Evolutionary conservation across 1,140 invertebrate species (phyloP).

Genomic region (Orussus abietinus): DNA sequence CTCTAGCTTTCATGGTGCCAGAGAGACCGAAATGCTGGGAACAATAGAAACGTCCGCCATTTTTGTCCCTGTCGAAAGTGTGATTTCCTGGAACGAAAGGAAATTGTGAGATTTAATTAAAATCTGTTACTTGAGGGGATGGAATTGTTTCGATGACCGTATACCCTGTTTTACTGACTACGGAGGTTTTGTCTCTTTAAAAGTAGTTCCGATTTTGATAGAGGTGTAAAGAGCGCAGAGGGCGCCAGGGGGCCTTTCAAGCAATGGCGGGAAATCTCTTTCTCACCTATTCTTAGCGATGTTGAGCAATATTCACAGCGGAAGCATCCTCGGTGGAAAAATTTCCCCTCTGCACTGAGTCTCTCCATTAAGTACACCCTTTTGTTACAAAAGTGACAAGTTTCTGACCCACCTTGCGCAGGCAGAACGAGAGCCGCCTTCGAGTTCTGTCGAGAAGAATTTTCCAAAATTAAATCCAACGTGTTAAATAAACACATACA

Average conservation of each 20-base stretch:
- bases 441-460: slow-evolving; percentile 51
- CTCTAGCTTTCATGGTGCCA: slow-evolving; percentile 50
- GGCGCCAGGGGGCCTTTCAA: too few relatives aligned
- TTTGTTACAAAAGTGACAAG: slow-evolving; percentile 83
- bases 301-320: slow-evolving; percentile 72
- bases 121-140: slow-evolving; percentile 6
- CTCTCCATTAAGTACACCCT: slow-evolving; percentile 86
- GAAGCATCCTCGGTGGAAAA: slow-evolving; percentile 84
- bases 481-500: background rate
- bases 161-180: too few relatives aligned
- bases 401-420: slow-evolving; percentile 66
- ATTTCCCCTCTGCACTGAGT: slow-evolving; percentile 78
- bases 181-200: too few relatives aligned
- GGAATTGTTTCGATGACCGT: too few relatives aligned
- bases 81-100: slow-evolving; percentile 58
- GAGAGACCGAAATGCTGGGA: slow-evolving; percentile 72
- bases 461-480: background rate
- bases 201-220: too few relatives aligned
- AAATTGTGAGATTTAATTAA: slow-evolving; percentile 4
- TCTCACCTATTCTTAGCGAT: slow-evolving; percentile 64
- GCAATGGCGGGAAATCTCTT: too few relatives aligned
- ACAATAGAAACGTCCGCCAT: slow-evolving; percentile 75
- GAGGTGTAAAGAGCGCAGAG: slow-evolving; percentile 3
- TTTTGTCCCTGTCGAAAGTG: slow-evolving; percentile 70
- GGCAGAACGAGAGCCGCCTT: slow-evolving; percentile 59